These are phyloP conservation scores for Meda fulgida DNA, from an alignment of 2,797 vertebrate genomes.

Conservation along the genomic window DNA sequence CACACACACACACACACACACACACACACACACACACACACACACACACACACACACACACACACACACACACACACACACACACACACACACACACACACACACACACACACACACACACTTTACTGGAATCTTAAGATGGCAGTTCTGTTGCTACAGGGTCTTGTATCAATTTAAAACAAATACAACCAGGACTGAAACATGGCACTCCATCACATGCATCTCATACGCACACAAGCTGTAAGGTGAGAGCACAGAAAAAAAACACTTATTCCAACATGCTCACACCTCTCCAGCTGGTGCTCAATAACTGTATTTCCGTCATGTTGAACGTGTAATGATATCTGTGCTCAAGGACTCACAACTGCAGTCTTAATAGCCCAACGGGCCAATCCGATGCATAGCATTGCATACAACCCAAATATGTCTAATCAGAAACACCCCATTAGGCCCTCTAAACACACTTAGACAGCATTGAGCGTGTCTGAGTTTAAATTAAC, in stretches of 20 bases:
- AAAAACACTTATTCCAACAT: slow-evolving; percentile 6
- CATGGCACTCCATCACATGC: neutral
- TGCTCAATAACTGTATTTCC: slow-evolving; percentile 28
- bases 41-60: too few relatives aligned
- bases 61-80: neutral
- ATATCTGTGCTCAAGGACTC: slow-evolving; percentile 36
- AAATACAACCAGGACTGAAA: slow-evolving; percentile 1
- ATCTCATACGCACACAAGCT: neutral
- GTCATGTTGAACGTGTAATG: slow-evolving; percentile 32
- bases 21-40: neutral
- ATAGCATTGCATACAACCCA: slow-evolving; percentile 30
- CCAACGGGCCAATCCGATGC: slow-evolving; percentile 34
- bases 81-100: too few relatives aligned
- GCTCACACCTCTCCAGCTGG: slow-evolving; percentile 29
- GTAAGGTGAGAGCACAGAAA: neutral
- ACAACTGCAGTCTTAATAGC: slow-evolving; percentile 29
- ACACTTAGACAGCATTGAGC: slow-evolving; percentile 38
- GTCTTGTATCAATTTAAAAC: neutral
- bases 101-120: neutral
- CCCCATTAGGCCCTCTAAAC: slow-evolving; percentile 32
- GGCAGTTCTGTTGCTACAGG: neutral
- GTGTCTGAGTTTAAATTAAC: slow-evolving; percentile 43
- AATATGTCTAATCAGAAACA: slow-evolving; percentile 43
- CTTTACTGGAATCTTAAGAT: slow-evolving; percentile 44
- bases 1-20: neutral